A percentile compares a stretch with the other conserved stretches of the same genome.
phyloP scores from a whole-genome alignment of 2,888 invertebrate species.

The Hyposoter dolosus region DNA sequence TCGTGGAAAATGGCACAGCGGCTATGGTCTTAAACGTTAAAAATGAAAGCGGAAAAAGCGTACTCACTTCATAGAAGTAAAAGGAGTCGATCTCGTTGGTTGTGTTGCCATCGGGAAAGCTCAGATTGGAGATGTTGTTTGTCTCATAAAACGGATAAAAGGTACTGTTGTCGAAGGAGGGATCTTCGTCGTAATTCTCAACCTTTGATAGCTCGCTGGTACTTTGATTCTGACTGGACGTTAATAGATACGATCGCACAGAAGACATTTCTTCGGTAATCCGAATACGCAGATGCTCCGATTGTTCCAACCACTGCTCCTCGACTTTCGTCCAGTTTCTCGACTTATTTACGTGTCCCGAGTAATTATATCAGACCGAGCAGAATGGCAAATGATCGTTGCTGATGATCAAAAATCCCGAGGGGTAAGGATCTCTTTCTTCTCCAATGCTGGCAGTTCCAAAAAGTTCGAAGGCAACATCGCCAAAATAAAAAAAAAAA shows the following conservation, averaged over 20 bases:
- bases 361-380: not conserved
- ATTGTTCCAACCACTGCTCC: not conserved
- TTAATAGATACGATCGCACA: conserved; percentile 25
- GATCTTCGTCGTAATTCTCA: conserved; percentile 53
- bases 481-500: not conserved
- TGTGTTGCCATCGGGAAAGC: conserved; percentile 71
- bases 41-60: not conserved
- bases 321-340: not conserved
- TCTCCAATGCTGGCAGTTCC: not conserved
- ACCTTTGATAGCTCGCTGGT: conserved; percentile 40
- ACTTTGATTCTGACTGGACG: conserved; percentile 39
- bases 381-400: not conserved
- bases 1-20: not conserved
- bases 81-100: conserved; percentile 84
- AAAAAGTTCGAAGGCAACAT: not conserved
- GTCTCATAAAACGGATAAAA: conserved; percentile 70
- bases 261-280: conserved; percentile 53
- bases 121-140: conserved; percentile 69
- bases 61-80: conserved; percentile 85
- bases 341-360: not conserved
- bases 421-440: not conserved
- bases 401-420: not conserved
- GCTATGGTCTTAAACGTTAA: too few species aligned
- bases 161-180: conserved; percentile 66
- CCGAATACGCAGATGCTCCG: not conserved